A percentile compares a stretch with the other conserved stretches of the same genome.
Conservation (phyloP, 2,113 vertebrate species). For the Eubucco bourcierii region DNA sequence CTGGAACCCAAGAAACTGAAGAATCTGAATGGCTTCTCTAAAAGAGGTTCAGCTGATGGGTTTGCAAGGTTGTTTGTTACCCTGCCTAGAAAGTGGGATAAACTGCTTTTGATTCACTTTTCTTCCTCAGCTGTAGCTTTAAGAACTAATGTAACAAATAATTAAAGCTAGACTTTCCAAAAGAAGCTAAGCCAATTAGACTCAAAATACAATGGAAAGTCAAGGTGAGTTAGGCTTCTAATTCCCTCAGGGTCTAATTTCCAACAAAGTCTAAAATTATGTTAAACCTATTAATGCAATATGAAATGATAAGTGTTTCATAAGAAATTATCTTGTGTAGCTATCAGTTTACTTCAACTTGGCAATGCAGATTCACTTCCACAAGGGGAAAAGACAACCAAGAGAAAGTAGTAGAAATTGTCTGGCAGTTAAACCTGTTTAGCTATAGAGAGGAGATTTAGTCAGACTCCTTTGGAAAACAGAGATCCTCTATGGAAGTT, state of each 20-base stretch:
- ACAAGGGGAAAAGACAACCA: background rate
- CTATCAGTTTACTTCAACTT: slow-evolving; percentile 24
- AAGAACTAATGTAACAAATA: slow-evolving; percentile 11
- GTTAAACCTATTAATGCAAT: slow-evolving; percentile 54
- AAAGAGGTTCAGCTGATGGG: background rate
- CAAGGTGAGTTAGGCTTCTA: slow-evolving; percentile 61
- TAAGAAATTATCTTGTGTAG: slow-evolving; percentile 31
- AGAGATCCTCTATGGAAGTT: background rate
- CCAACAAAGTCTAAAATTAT: slow-evolving; percentile 48
- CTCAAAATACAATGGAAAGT: slow-evolving; percentile 51
- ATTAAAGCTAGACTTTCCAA: slow-evolving; percentile 42
- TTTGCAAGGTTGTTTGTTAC: background rate
- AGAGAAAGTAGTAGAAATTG: background rate
- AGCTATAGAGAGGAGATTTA: background rate
- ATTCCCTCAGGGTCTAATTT: slow-evolving; percentile 56
- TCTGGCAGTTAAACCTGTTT: background rate
- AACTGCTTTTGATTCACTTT: background rate
- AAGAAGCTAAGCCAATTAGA: slow-evolving; percentile 54
- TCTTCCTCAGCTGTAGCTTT: slow-evolving; percentile 30
- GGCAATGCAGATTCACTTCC: background rate
- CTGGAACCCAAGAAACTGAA: background rate
- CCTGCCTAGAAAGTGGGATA: background rate
- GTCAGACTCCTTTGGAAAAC: background rate
- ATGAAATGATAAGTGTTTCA: slow-evolving; percentile 39
- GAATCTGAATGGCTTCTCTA: background rate